Conservation (phyloP, 2,888 invertebrate species). For the Tetrapedia diversipes region DNA sequence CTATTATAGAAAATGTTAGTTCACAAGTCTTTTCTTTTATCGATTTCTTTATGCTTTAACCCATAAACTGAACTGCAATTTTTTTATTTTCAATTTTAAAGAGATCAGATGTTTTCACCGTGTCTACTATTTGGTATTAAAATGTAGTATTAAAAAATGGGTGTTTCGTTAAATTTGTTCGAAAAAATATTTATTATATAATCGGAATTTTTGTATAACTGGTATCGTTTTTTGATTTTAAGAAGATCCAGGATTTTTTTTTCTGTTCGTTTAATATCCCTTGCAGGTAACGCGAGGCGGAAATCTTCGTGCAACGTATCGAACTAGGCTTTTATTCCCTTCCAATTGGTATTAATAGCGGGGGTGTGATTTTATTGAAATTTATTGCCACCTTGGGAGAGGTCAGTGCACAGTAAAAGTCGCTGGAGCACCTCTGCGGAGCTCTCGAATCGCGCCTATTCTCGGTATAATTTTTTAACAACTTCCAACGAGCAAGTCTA, state of each 20-base stretch:
- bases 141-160: no score
- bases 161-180: no score
- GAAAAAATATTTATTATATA: no score
- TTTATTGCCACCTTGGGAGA: constrained; percentile 22
- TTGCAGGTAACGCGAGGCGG: no score
- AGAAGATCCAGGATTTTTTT: background rate
- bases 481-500: constrained; percentile 15
- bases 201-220: no score
- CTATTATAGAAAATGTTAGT: no score
- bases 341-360: constrained; percentile 31
- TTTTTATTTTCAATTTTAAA: no score
- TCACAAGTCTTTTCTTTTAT: background rate
- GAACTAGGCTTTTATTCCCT: constrained; percentile 5
- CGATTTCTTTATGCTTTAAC: background rate
- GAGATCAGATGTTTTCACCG: no score
- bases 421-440: background rate
- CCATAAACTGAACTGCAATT: no score
- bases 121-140: no score
- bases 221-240: no score
- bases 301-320: background rate
- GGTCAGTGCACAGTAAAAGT: constrained; percentile 22
- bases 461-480: constrained; percentile 8
- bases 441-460: background rate
- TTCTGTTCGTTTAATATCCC: background rate
- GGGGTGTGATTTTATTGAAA: constrained; percentile 26